A percentile compares a stretch with the other conserved stretches of the same genome.
Conservation (phyloP, 2,888 invertebrate species). For the Tachina lurida region DNA sequence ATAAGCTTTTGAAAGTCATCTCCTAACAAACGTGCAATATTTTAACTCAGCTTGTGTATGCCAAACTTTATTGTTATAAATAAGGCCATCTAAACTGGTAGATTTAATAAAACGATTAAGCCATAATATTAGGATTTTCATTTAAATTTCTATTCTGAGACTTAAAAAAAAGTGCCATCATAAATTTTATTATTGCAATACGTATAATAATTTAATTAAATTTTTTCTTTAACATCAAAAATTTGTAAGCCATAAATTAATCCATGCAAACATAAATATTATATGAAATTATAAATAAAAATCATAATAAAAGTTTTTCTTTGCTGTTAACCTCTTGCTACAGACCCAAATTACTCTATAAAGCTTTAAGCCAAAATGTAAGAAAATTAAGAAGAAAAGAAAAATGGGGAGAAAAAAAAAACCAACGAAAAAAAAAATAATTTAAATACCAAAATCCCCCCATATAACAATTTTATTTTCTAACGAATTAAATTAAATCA, state of each 20-base stretch:
- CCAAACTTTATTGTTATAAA: too few species aligned
- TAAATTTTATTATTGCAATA: background rate
- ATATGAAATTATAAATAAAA: conserved; percentile 50
- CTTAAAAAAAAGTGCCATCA: background rate
- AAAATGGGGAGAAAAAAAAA: background rate
- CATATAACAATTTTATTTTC: conserved; percentile 62
- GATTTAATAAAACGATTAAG: too few species aligned
- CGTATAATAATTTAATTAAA: conserved; percentile 47
- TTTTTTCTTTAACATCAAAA: conserved; percentile 5
- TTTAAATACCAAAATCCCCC: conserved; percentile 52
- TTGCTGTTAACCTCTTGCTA: background rate
- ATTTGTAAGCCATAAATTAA: conserved; percentile 42
- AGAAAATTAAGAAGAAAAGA: background rate
- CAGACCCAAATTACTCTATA: conserved; percentile 33
- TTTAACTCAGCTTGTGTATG: too few species aligned
- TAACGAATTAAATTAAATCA: conserved; percentile 70
- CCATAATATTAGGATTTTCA: background rate
- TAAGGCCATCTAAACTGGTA: too few species aligned
- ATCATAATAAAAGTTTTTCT: conserved; percentile 10
- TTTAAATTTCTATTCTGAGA: background rate
- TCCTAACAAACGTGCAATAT: too few species aligned
- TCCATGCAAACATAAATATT: conserved; percentile 37
- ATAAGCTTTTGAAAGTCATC: too few species aligned
- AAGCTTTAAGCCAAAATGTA: conserved; percentile 37
- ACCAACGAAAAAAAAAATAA: background rate